Conservation (phyloP, 2,113 vertebrate genomes). For the Crypturellus undulatus region DNA sequence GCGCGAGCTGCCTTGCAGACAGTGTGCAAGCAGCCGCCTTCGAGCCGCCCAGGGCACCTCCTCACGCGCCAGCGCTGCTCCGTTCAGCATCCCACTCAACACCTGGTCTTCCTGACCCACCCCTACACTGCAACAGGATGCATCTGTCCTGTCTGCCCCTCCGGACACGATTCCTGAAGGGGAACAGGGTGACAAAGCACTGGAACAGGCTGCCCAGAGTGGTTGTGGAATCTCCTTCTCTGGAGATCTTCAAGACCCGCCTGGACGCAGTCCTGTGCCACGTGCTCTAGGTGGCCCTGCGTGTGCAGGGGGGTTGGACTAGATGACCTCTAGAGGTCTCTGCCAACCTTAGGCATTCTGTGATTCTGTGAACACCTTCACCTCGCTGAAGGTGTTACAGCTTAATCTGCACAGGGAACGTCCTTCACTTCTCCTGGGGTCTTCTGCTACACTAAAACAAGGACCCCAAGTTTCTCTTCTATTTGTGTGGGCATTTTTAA, state of each 20-base stretch:
- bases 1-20: background rate
- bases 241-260: too few species aligned
- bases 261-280: too few species aligned
- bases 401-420: accelerated
- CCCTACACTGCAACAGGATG: background rate
- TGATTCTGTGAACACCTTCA: too few species aligned
- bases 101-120: background rate
- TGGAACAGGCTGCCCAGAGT: too few species aligned
- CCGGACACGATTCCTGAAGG: accelerated
- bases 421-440: background rate
- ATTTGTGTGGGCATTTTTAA: background rate
- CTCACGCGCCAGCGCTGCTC: background rate
- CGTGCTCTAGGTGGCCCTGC: too few species aligned
- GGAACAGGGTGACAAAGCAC: too few species aligned
- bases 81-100: background rate
- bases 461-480: background rate
- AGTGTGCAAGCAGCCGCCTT: background rate
- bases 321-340: too few species aligned
- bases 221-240: too few species aligned
- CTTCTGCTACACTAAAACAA: background rate
- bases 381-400: background rate
- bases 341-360: too few species aligned
- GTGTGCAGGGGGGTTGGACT: too few species aligned
- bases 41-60: background rate
- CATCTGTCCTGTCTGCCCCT: accelerated